Base-by-base conservation (phyloP, 2,797 vertebrate genomes). In the Fundulus diaphanus region DNA sequence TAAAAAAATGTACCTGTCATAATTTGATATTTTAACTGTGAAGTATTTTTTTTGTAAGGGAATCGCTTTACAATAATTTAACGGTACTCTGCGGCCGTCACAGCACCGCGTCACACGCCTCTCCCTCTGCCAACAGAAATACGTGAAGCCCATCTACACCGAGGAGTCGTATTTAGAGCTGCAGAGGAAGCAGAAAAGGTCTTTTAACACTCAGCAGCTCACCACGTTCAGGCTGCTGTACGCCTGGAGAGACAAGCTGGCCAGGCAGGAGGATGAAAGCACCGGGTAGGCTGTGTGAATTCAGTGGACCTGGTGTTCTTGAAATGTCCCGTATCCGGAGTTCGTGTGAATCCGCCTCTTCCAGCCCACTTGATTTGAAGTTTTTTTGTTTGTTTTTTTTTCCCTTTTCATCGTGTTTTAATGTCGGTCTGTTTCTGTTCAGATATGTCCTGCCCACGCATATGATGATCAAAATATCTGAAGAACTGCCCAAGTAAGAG, bases 361-460 rank as follows among this genome's bases (percentile, higher is more conserved):
- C 49, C 51, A 69, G 33, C 51, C 56, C 35, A 67, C n/a, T 24
- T 52, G 40, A 24, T 75, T 78, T 56, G 56, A 37, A 48, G 44
- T 63, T 35, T 57, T 51, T 54, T 24, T 52, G 0, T 51, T 22
- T 22, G 24, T 63, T 63, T 76, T 18, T 61, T 24, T n/a, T 1
- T 7, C 24, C 16, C 44, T 54, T 74, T 46, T 12, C 7, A 40
- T 61, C 33, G 8, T 54, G 40, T 61, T 71, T 70, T 57, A 63
- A 78, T 69, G 3, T 24, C 0, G 1, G 49, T 8, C 70, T 75
- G 3, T 73, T 80, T 87, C 37, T 74, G 29, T 86, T 42, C 87
- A 99, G 98, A 71, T 99, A 97, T 0, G 86, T 98, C 42, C 90
- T 99, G 9, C 98, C 98, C 40, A 98, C 97, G 85, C 98, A 99